These are phyloP conservation scores for Montipora sp. DNA, from an alignment of 64 coral and sea anemone genomes.

Conservation along the genomic window DNA sequence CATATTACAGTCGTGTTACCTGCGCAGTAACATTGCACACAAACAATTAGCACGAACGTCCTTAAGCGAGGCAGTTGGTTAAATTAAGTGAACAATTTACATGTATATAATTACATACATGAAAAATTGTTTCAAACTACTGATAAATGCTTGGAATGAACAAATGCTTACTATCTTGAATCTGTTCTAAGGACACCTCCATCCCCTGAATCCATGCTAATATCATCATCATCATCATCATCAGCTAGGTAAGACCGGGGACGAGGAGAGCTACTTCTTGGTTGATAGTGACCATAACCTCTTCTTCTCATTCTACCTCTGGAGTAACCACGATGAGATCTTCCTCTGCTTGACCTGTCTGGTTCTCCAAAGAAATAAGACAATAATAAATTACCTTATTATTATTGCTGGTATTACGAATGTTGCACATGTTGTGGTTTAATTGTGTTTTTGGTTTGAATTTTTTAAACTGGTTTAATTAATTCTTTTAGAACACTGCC, in stretches of 20 bases:
- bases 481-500: no score
- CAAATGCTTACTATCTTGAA: constrained; percentile 62
- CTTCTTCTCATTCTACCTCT: constrained; percentile 40
- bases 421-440: no score
- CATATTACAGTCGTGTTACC: no score
- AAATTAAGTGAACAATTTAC: no score
- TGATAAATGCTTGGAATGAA: no score
- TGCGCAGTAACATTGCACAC: no score
- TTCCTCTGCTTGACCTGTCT: constrained; percentile 34
- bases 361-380: background rate
- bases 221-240: constrained; percentile 79
- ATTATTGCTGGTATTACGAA: background rate
- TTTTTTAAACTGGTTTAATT: no score
- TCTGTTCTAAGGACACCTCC: background rate
- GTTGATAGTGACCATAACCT: background rate
- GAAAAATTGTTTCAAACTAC: no score
- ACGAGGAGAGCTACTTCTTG: constrained; percentile 20
- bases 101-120: no score
- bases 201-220: constrained; percentile 38
- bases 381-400: background rate
- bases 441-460: no score
- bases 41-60: no score
- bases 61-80: no score
- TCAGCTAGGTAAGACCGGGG: constrained; percentile 55
- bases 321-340: constrained; percentile 19